A percentile compares a stretch with the other conserved stretches of the same genome.
Conservation (phyloP, 2,113 vertebrate genomes). For the Takifugu flavidus region DNA sequence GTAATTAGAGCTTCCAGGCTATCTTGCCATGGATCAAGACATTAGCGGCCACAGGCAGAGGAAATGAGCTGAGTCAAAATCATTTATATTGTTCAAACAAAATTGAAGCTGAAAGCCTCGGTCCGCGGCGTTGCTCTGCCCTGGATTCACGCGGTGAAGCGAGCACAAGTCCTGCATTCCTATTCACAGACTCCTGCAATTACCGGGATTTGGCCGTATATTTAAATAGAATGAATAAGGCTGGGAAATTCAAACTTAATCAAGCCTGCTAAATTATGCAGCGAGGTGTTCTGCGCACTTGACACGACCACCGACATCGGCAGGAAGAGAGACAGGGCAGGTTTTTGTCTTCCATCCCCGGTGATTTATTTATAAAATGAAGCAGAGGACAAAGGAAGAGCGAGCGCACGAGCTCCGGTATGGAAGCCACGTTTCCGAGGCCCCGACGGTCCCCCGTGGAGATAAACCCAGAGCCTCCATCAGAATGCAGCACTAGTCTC, state of each 20-base stretch:
- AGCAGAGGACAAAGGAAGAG: slow-evolving; percentile 62
- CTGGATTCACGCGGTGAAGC: slow-evolving; percentile 44
- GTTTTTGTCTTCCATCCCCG: slow-evolving; percentile 26
- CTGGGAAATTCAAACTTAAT: slow-evolving; percentile 77
- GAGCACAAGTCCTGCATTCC: slow-evolving; percentile 42
- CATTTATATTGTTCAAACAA: slow-evolving; percentile 69
- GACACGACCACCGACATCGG: slow-evolving; percentile 47
- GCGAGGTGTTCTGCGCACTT: slow-evolving; percentile 55
- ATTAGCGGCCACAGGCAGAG: slow-evolving; percentile 57
- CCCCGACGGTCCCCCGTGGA: slow-evolving; percentile 45
- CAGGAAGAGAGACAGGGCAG: slow-evolving; percentile 6
- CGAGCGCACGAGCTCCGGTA: slow-evolving; percentile 29
- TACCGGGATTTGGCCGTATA: slow-evolving; percentile 41
- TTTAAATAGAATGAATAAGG: slow-evolving; percentile 66
- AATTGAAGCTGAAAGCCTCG: slow-evolving; percentile 61
- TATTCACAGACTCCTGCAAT: slow-evolving; percentile 29
- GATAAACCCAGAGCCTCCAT: slow-evolving; percentile 44
- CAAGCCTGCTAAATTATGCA: slow-evolving; percentile 76
- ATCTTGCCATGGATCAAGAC: slow-evolving; percentile 66
- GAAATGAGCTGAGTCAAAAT: slow-evolving; percentile 66
- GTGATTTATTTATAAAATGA: slow-evolving; percentile 79
- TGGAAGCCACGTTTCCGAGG: slow-evolving; percentile 35
- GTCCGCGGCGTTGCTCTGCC: slow-evolving; percentile 24
- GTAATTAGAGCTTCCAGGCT: slow-evolving; percentile 65
- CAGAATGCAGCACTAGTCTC: slow-evolving; percentile 47